Evolutionary conservation across 2,888 invertebrate genomes (phyloP).

Genomic region (Helicoverpa assulta): DNA sequence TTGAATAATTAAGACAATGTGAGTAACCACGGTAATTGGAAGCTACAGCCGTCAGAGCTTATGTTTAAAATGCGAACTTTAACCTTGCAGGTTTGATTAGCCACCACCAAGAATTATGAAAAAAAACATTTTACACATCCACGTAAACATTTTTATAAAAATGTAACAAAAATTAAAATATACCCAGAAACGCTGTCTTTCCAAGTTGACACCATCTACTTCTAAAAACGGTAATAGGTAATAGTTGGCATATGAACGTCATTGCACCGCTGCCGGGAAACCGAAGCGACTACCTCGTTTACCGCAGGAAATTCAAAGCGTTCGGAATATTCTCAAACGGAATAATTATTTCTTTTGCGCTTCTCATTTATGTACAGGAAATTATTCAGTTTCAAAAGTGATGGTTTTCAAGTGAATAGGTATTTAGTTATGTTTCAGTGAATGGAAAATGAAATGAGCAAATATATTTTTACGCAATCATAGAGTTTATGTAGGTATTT

Average conservation of each 20-base stretch:
- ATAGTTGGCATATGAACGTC: slow-evolving; percentile 37
- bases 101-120: too few relatives aligned
- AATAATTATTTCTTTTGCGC: slow-evolving; percentile 59
- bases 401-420: slow-evolving; percentile 23
- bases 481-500: background rate
- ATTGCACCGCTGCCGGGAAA: slow-evolving; percentile 42
- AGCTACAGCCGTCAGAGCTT: too few relatives aligned
- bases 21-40: too few relatives aligned
- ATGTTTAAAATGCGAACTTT: too few relatives aligned
- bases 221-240: slow-evolving; percentile 27
- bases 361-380: slow-evolving; percentile 54
- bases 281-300: slow-evolving; percentile 55
- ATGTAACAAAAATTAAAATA: background rate
- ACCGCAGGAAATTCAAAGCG: slow-evolving; percentile 64
- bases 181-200: background rate
- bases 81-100: too few relatives aligned
- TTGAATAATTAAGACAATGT: too few relatives aligned
- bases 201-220: background rate
- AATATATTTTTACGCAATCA: background rate
- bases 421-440: background rate
- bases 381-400: slow-evolving; percentile 32
- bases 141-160: too few relatives aligned
- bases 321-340: slow-evolving; percentile 53
- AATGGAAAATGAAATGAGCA: background rate
- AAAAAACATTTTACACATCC: too few relatives aligned